phyloP scores from a whole-genome alignment of 2,113 vertebrate genomes.

The Alligator sinensis region DNA sequence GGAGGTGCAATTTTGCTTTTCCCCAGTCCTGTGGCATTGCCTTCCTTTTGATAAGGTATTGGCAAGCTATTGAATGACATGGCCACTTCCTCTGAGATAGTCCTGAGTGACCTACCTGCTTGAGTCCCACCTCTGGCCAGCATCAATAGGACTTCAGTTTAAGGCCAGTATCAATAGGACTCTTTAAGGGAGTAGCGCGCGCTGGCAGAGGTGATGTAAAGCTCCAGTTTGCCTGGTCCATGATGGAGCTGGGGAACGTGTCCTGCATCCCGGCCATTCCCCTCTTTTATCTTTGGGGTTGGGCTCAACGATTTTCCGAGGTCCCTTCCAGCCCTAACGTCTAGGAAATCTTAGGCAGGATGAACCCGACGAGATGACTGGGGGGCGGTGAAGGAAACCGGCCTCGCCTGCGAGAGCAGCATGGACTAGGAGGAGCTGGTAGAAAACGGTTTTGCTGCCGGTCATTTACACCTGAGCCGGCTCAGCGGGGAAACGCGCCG shows the following conservation, averaged over 20 bases:
- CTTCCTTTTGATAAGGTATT: too few relatives aligned
- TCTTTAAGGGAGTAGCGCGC: not conserved
- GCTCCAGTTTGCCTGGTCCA: accelerated
- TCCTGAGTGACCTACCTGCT: too few relatives aligned
- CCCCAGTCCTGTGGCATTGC: too few relatives aligned
- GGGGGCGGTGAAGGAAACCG: not conserved
- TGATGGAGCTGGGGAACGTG: accelerated
- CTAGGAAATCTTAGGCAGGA: not conserved
- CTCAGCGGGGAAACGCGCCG: conserved; percentile 20
- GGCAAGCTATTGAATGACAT: too few relatives aligned
- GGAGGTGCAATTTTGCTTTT: too few relatives aligned
- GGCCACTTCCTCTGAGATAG: not conserved
- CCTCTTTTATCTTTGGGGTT: not conserved
- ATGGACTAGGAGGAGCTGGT: not conserved
- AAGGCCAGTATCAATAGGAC: not conserved
- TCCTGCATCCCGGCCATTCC: not conserved
- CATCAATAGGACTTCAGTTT: not conserved
- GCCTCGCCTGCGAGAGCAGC: not conserved
- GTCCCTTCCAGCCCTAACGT: too few relatives aligned
- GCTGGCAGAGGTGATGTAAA: not conserved
- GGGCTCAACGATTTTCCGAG: too few relatives aligned
- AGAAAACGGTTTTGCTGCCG: conserved; percentile 1
- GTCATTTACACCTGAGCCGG: conserved; percentile 33
- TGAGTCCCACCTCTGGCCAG: not conserved
- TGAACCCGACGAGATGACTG: not conserved